phyloP scores from a whole-genome alignment of 53 echinoderm and acorn worm genomes.

The Astropecten irregularis region DNA sequence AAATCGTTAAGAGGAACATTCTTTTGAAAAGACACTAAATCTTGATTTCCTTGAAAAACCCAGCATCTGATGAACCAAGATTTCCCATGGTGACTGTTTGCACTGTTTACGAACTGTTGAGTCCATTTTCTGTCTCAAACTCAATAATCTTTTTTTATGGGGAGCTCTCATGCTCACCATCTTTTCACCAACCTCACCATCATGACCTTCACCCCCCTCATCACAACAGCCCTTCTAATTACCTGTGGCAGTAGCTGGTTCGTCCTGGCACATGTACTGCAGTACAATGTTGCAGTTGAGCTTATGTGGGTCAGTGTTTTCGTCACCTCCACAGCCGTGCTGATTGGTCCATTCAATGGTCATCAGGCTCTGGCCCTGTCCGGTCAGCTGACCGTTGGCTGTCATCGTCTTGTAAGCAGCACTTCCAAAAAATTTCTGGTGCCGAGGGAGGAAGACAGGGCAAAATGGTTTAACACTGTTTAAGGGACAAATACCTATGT shows the following conservation, averaged over 20 bases:
- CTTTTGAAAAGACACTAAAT: too few relatives aligned
- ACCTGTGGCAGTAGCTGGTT: constrained; percentile 71
- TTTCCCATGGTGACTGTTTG: too few relatives aligned
- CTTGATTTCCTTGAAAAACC: too few relatives aligned
- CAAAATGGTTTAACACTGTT: background rate
- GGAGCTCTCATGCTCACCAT: too few relatives aligned
- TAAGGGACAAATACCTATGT: too few relatives aligned
- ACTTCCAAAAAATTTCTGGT: constrained; percentile 90
- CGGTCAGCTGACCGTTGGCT: constrained; percentile 59
- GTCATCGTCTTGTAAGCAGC: constrained; percentile 67
- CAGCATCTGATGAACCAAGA: too few relatives aligned
- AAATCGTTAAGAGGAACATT: too few relatives aligned
- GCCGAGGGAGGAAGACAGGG: background rate
- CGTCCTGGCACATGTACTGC: constrained; percentile 98
- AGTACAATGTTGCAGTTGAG: constrained; percentile 94
- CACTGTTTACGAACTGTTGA: too few relatives aligned
- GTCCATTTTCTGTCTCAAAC: too few relatives aligned
- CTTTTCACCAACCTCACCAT: background rate
- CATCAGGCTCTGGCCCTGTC: constrained; percentile 74
- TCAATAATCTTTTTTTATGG: too few relatives aligned
- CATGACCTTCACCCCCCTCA: background rate
- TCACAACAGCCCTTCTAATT: background rate
- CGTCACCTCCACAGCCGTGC: constrained; percentile 95
- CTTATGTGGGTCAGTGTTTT: constrained; percentile 92
- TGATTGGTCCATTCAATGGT: constrained; percentile 99